Conservation (phyloP, 2,113 vertebrate genomes). For the Platycercus adscitus region DNA sequence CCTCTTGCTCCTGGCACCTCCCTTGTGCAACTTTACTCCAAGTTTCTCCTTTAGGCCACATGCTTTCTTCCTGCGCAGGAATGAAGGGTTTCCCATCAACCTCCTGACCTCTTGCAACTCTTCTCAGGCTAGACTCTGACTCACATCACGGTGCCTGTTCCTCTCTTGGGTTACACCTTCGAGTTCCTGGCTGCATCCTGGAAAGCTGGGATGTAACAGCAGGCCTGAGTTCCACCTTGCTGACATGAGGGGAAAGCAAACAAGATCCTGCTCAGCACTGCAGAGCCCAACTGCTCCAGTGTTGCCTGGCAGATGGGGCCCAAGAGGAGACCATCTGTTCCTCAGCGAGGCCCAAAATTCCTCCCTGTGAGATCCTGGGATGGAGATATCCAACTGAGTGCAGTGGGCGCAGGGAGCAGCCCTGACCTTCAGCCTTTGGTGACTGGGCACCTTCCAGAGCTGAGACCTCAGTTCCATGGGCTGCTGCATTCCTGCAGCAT, state of each 20-base stretch:
- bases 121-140: background rate
- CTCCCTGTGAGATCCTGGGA: background rate
- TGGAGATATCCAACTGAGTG: background rate
- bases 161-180: background rate
- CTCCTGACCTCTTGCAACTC: background rate
- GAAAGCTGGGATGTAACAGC: background rate
- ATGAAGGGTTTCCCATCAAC: background rate
- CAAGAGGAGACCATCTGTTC: constrained; percentile 57
- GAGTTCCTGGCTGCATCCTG: background rate
- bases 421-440: background rate
- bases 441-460: background rate
- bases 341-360: background rate
- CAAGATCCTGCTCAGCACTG: constrained; percentile 31
- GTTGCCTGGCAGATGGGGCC: constrained; percentile 64
- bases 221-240: background rate
- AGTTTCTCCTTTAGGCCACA: background rate
- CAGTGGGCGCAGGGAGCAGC: background rate
- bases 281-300: constrained; percentile 28
- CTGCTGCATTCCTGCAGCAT: background rate
- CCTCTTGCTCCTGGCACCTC: background rate
- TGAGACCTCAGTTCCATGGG: background rate
- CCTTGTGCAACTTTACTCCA: background rate
- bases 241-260: constrained; percentile 43
- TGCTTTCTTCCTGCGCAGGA: background rate
- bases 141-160: background rate